Evolutionary conservation across 1,140 invertebrate genomes (phyloP), one percentile per base, ranked within the genome.

Genomic region (Leptopilina clavipes): DNA sequence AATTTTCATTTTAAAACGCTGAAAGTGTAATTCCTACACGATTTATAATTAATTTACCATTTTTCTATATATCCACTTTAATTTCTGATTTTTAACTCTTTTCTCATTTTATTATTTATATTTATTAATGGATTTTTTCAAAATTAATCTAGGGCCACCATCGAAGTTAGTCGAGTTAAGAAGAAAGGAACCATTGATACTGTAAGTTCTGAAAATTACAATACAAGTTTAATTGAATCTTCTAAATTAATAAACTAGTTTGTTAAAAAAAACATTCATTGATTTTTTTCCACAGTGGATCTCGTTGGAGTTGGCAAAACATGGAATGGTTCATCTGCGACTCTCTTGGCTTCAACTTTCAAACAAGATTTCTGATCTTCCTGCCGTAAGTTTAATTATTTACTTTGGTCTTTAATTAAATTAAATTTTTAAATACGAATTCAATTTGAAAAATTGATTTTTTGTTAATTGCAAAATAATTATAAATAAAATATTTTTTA

Each of bases 261-360:
- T 31, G 1, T 52, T 14, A 1, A 14, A 18, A 8, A 17, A 17
- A 52, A 19, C 5, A 70, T 70, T 70, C n/a, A 31, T 31, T 31
- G 25, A 11, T 31, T 17, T 65, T 43, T 83, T 80, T 82, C 91
- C 90, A 3, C 84, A 98, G 96, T 98, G 97, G 97, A 92, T 98
- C 71, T 95, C 96, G 0, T 91, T 99, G 77, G 97, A 98, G 89
- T 95, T 98, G 90, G 97, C 96, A 3, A 98, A 97, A 90, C 96
- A 97, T 85, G 98, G 98, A 44, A 94, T 96, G 91, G 92, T 99
- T 1, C 96, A 98, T 88, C 84, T 99, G 37, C 93, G 96, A 75
- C 90, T 98, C 22, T 94, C 94, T 3, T 99, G 98, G 98, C 92
- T 98, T 72, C 93, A 93, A 76, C 91, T 98, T 43, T 94, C 94